Evolutionary conservation across 1,140 invertebrate species (phyloP).

Genomic region (Trichonephila clavipes): DNA sequence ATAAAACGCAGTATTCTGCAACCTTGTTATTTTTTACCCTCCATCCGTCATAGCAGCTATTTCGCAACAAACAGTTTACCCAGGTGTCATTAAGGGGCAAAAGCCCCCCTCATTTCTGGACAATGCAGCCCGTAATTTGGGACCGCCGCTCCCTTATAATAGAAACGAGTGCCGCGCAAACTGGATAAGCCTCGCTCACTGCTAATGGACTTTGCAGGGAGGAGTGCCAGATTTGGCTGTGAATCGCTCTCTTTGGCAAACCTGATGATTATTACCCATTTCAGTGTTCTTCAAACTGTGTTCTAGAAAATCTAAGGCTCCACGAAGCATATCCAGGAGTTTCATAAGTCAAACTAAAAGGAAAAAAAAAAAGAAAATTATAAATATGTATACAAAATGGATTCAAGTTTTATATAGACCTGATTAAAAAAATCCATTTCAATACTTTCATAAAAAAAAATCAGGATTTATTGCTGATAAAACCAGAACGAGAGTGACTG

Average conservation of each 20-base stretch:
- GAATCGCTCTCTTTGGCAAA: background rate
- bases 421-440: too few species aligned
- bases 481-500: too few species aligned
- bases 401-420: too few species aligned
- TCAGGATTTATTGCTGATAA: too few species aligned
- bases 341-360: too few species aligned
- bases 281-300: too few species aligned
- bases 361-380: too few species aligned
- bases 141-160: conserved; percentile 67
- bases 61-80: conserved; percentile 66
- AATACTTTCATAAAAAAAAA: too few species aligned
- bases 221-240: background rate
- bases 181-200: background rate
- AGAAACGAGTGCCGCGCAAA: conserved; percentile 54
- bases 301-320: too few species aligned
- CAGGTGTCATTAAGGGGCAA: conserved; percentile 70
- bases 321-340: too few species aligned
- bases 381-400: too few species aligned
- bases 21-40: conserved; percentile 46
- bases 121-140: conserved; percentile 69
- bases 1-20: background rate
- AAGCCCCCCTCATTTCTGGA: conserved; percentile 55
- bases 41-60: background rate
- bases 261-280: too few species aligned
- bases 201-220: conserved; percentile 8